Evolutionary conservation across 2,888 invertebrate genomes (phyloP).

Genomic region (Leptopilina myrica): DNA sequence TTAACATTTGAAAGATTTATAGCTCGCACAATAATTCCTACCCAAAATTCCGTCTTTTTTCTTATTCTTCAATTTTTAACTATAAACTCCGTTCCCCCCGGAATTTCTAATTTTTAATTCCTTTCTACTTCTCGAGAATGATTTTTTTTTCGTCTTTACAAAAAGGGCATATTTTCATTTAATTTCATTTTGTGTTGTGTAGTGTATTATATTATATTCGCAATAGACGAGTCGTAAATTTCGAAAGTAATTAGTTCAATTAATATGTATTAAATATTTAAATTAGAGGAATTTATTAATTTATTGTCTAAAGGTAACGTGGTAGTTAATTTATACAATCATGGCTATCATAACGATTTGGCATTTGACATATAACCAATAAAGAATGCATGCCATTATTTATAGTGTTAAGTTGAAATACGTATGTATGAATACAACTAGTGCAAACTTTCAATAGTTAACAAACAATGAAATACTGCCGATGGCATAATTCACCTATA

Average conservation of each 20-base stretch:
- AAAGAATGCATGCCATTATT: slow-evolving; percentile 11
- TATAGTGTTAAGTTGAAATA: slow-evolving; percentile 4
- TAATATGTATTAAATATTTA: too few species aligned
- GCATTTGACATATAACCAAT: not conserved
- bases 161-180: too few species aligned
- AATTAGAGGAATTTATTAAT: not conserved
- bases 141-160: too few species aligned
- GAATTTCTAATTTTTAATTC: slow-evolving; percentile 5
- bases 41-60: slow-evolving; percentile 4
- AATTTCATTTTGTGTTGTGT: too few species aligned
- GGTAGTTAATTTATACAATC: not conserved
- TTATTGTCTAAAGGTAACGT: not conserved
- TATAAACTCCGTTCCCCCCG: not conserved
- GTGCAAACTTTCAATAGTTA: too few species aligned
- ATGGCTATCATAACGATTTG: slow-evolving; percentile 5
- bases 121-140: not conserved
- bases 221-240: too few species aligned
- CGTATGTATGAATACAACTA: not conserved
- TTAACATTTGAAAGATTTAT: slow-evolving; percentile 31
- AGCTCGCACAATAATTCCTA: slow-evolving; percentile 15
- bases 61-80: not conserved
- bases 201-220: too few species aligned
- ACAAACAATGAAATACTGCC: too few species aligned
- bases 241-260: too few species aligned
- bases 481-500: too few species aligned